phyloP scores from a whole-genome alignment of 2,888 invertebrate genomes.

The Didymodactylos carnosus region DNA sequence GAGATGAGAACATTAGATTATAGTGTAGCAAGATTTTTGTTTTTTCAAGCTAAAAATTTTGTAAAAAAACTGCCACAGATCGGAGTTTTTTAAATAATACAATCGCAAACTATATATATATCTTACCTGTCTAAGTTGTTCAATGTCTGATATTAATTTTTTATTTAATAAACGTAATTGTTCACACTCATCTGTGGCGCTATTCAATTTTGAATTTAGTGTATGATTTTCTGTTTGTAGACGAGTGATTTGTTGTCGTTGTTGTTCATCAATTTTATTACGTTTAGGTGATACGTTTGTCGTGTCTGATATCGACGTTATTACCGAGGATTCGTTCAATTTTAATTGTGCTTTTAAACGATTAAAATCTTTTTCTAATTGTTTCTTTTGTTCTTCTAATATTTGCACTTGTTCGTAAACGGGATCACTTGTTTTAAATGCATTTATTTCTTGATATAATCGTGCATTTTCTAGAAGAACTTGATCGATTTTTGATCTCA shows the following conservation, averaged over 20 bases:
- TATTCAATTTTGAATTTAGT: neutral
- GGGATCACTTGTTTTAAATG: neutral
- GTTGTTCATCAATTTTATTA: neutral
- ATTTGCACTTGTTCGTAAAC: neutral
- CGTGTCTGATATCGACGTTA: no score
- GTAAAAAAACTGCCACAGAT: no score
- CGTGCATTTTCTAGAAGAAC: neutral
- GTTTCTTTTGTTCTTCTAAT: neutral
- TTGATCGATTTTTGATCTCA: neutral
- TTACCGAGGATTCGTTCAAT: no score
- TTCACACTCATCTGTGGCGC: neutral
- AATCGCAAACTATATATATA: no score
- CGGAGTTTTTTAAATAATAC: no score
- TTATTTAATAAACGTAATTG: neutral
- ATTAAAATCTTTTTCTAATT: neutral
- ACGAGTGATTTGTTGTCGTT: neutral
- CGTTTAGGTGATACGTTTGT: no score
- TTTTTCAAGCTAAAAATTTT: no score
- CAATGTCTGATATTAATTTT: neutral
- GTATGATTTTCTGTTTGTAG: neutral
- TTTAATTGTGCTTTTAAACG: no score
- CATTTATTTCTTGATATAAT: neutral
- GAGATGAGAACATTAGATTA: no score
- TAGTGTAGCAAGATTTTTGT: no score
- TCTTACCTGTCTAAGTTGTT: neutral